Evolutionary conservation across 2,888 invertebrate genomes (phyloP), one percentile per base, ranked within the genome.

Genomic region (Thymelicus sylvestris): DNA sequence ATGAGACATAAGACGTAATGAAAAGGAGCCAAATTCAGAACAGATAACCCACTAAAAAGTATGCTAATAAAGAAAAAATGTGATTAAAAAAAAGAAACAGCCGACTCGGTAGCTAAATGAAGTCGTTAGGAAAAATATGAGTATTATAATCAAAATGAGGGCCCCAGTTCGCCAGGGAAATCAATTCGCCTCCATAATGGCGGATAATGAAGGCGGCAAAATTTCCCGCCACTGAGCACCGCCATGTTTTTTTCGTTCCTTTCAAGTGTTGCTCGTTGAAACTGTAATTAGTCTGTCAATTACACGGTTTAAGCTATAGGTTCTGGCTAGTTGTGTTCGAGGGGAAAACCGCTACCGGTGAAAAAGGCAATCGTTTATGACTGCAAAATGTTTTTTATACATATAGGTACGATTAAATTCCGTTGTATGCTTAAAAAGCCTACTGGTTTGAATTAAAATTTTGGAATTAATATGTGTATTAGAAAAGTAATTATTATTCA

Each of bases 101-200:
- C 65, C 59, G 57, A 57, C 67, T 68, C 60, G 48, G 48, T 65
- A 52, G 10, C 62, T 69, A 65, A 72, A 71, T 72, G 72, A 57
- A 63, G 64, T 72, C 60, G 66, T 74, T 75, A 76, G 60, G 74
- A 73, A 72, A 73, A 74, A 72, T 75, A 72, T 70, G 55, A 66
- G 52, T 48, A 67, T 55, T 62, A 73, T 75, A 74, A 75, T 75
- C 70, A 71, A 52, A 47, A 63, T 67, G 68, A 67, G 71, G 69
- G 62, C 65, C 71, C 71, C 65, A 57, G 70, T 67, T 69, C 76
- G 68, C 74, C 55, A 44, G 80, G 80, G 80, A 80, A 82, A 82
- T 80, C 79, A 81, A 78, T 79, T 79, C 74, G 64, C 70, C 69
- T 71, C 64, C 77, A 76, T 79, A 80, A 79, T 79, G 74, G 67